Base-by-base conservation (phyloP, 2,797 vertebrate genomes). In the Apogon hyalosoma region DNA sequence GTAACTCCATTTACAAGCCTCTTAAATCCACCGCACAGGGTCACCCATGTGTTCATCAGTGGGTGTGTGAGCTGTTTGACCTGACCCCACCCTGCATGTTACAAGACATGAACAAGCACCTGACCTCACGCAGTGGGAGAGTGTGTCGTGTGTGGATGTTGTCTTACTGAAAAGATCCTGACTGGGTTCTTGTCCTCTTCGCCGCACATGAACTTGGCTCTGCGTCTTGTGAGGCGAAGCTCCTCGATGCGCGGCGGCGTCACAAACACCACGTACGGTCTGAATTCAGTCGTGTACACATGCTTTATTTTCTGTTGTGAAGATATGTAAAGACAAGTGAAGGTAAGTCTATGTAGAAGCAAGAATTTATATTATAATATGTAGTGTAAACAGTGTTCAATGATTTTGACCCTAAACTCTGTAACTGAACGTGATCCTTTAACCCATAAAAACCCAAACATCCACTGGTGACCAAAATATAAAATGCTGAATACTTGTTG, bases 221-320 rank as follows among this genome's bases (percentile, higher is more conserved):
- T 95, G 90, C 93, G 95, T 82, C 96, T 94, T 47, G 96, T 98
- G 66, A 96, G 95, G 80, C 94, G 94, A 50, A 98, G 93, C 78
- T 95, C 93, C 59, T 98, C 95, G 14, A 97, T 91, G 0, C 92
- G 86, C 0, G 97, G 97, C 33, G 97, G 97, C 79, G 96, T 98
- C 92, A 97, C 95, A 82, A 98, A 98, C 92, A 98, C 96, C 88
- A 98, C 96, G 73, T 94, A 97, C 0, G 97, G 97, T 85, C 97
- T 97, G 90, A 97, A 96, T 90, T 98, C 95, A 0, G 90, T 87
- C 1, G 94, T 96, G 88, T 95, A 94, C 84, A 98, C 91, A 12
- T 91, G 92, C 82, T 95, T 95, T 86, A 98, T 93, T 73, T 95
- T 96, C 97, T 99, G 85, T 41, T 46, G 49, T 11, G 56, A 46